A percentile compares a stretch with the other conserved stretches of the same genome.
phyloP scores from a whole-genome alignment of 2,797 vertebrate species.

The Furcifer pardalis region DNA sequence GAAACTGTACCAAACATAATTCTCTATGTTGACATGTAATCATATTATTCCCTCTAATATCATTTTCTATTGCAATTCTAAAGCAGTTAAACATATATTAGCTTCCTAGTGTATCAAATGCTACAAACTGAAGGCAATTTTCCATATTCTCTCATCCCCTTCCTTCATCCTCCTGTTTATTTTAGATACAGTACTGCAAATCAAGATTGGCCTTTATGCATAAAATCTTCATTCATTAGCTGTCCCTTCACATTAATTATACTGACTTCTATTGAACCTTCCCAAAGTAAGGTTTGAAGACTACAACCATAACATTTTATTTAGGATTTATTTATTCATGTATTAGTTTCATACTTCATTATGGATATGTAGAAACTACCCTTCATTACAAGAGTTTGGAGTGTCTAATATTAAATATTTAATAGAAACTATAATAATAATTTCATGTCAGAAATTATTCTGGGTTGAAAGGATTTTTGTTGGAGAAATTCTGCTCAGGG shows the following conservation, averaged over 20 bases:
- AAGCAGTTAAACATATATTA: not conserved
- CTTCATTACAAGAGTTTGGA: not conserved
- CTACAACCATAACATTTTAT: constrained; percentile 18
- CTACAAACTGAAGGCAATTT: not conserved
- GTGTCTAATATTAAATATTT: not conserved
- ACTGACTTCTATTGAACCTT: too few species aligned
- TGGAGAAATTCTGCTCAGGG: too few species aligned
- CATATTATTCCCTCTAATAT: not conserved
- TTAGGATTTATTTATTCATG: constrained; percentile 9
- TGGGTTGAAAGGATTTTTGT: too few species aligned
- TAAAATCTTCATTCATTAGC: not conserved
- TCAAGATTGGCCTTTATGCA: not conserved
- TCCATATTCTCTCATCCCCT: not conserved
- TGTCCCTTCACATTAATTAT: not conserved
- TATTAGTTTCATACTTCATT: not conserved
- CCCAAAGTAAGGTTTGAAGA: not conserved
- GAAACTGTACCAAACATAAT: not conserved
- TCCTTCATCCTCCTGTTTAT: not conserved
- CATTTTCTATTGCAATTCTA: not conserved
- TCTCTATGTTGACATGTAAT: not conserved
- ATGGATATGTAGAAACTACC: not conserved
- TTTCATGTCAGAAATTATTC: too few species aligned
- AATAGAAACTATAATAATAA: too few species aligned
- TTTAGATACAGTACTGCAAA: not conserved
- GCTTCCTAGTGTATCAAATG: not conserved